These are phyloP conservation scores for Epizoanthus illoricatus DNA, from an alignment of 92 coral and sea anemone genomes.

Conservation along the genomic window DNA sequence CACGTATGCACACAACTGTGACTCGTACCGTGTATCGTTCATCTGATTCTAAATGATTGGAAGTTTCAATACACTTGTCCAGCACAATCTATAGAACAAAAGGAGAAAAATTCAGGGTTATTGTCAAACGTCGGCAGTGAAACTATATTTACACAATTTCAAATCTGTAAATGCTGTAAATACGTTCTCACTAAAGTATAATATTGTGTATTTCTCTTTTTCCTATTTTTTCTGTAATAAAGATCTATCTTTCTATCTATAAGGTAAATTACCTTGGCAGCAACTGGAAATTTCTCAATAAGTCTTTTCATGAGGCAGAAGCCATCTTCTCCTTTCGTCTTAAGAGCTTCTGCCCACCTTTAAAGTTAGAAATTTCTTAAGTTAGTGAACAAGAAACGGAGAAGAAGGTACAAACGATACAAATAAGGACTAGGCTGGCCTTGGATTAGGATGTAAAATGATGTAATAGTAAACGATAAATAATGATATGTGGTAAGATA, in stretches of 20 bases:
- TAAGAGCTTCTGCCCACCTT: conserved; percentile 76
- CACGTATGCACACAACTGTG: too few relatives aligned
- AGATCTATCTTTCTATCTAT: not conserved
- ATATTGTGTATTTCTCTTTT: too few relatives aligned
- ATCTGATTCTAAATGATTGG: conserved; percentile 62
- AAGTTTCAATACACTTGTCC: conserved; percentile 67
- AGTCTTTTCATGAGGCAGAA: conserved; percentile 62
- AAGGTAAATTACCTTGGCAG: conserved; percentile 63
- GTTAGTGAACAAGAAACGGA: not conserved
- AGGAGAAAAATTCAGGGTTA: not conserved
- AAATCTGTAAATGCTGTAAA: too few relatives aligned
- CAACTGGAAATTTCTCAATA: conserved; percentile 73
- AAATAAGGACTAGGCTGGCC: too few relatives aligned
- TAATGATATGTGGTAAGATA: too few relatives aligned
- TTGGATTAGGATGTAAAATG: too few relatives aligned
- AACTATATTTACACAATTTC: too few relatives aligned
- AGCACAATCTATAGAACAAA: conserved; percentile 53
- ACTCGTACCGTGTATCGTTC: conserved; percentile 66
- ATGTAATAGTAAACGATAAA: too few relatives aligned
- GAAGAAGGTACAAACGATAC: not conserved
- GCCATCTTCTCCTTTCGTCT: conserved; percentile 47
- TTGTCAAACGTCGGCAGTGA: too few relatives aligned
- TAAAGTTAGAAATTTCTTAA: not conserved
- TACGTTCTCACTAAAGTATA: too few relatives aligned
- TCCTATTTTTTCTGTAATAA: not conserved